phyloP scores from a whole-genome alignment of 2,113 vertebrate genomes.

The Eulemur rufifrons region DNA sequence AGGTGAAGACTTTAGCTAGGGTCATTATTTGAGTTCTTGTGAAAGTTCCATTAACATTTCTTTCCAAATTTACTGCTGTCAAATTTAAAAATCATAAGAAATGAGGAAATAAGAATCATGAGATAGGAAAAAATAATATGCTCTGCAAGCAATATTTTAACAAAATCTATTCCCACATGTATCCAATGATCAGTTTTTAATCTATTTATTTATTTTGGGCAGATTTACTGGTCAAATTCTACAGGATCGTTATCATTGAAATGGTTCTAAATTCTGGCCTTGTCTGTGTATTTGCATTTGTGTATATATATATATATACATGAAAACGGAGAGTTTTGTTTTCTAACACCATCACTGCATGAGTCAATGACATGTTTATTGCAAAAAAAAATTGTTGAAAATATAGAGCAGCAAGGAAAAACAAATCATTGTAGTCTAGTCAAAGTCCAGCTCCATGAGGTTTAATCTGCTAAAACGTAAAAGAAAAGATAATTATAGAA shows the following conservation, averaged over 20 bases:
- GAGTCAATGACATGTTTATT: background rate
- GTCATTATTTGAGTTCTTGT: background rate
- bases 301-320: rapidly evolving
- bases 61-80: slow-evolving; percentile 48
- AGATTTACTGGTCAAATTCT: background rate
- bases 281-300: background rate
- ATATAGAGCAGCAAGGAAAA: slow-evolving; percentile 1
- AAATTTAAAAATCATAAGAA: slow-evolving; percentile 45
- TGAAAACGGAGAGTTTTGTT: background rate
- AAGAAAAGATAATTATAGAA: background rate
- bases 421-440: background rate
- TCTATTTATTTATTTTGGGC: background rate
- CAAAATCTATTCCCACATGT: background rate
- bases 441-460: background rate
- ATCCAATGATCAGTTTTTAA: background rate
- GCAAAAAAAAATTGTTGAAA: background rate
- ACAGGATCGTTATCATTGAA: background rate
- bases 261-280: background rate
- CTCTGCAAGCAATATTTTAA: background rate
- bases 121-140: background rate
- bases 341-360: background rate
- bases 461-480: background rate
- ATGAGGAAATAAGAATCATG: background rate
- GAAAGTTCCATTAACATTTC: slow-evolving; percentile 32
- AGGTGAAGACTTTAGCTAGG: background rate